Base-by-base conservation (phyloP, 1,140 invertebrate species). In the Drosophila ambigua region DNA sequence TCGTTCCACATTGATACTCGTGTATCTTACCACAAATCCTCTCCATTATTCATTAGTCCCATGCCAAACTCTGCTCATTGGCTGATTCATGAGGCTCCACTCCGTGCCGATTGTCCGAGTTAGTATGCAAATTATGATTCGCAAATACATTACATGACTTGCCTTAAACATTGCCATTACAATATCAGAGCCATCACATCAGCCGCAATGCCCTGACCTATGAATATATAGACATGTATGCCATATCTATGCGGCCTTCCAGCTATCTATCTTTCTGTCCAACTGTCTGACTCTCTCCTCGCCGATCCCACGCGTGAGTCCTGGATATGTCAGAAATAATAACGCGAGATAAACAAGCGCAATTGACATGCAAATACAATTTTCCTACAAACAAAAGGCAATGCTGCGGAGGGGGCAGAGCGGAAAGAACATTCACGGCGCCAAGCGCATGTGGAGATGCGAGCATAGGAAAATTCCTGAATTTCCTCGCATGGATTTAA, bases 281-380 rank as follows among this genome's bases (percentile, higher is more conserved):
- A 35, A 54, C 50, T 50, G 54, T 61, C 45, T 45, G 26, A 48
- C 31, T 62, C 35, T n/a, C 64, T 73, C 58, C 58, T 46, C 28
- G 46, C 31, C 43, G 16, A 60, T 65, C 72, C 35, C 16, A 50
- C 55, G 63, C 55, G 69, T 71, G 73, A 64, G 58, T 64, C 63
- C 46, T 74, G 77, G 64, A 64, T 61, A 87, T 87, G 83, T 87
- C 83, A 72, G 63, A 82, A 82, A 82, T 82, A 87, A 87, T 87
- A 87, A 76, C 74, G 71, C 83, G 75, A 79, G 82, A 88, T 88
- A 87, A 87, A 88, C 83, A 87, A 79, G 63, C 78, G 63, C 83
- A 87, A 87, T 87, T 87, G 82, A 82, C 82, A 87, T 87, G 82
- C 82, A 87, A 87, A 87, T 87, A 87, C 78, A 88, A 79, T 79